Evolutionary conservation across 2,113 vertebrate species (phyloP).

Genomic region (Balaeniceps rex): DNA sequence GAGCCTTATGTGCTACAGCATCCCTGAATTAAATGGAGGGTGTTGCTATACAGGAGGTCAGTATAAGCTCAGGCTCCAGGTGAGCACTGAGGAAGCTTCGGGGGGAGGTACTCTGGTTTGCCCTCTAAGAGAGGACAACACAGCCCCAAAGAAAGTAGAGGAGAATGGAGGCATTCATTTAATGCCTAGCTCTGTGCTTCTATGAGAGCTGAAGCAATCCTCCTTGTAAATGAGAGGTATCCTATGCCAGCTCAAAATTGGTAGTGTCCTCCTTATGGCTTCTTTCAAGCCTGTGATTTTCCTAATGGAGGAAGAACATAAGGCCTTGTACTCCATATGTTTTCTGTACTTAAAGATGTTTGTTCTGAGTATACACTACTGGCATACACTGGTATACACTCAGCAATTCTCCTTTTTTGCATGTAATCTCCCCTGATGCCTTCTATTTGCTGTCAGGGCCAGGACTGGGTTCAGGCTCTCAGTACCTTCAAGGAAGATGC

Average conservation of each 20-base stretch:
- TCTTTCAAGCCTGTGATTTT: background rate
- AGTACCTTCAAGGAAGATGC: background rate
- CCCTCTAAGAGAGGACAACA: background rate
- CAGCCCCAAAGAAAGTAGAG: background rate
- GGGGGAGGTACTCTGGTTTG: background rate
- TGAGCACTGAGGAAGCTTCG: background rate
- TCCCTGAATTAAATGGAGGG: background rate
- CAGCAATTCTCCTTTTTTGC: background rate
- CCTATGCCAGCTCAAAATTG: background rate
- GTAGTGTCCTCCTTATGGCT: background rate
- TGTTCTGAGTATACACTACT: background rate
- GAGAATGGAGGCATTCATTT: background rate
- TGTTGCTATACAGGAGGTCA: background rate
- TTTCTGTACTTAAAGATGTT: background rate
- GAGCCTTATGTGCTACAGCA: accelerated
- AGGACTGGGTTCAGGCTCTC: background rate
- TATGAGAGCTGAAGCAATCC: background rate
- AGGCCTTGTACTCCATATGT: background rate
- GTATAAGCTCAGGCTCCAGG: background rate
- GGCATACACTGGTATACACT: background rate
- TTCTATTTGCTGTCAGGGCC: background rate
- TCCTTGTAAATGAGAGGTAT: background rate
- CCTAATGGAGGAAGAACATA: background rate
- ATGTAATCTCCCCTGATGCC: background rate
- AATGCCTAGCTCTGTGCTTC: background rate